A percentile compares a stretch with the other conserved stretches of the same genome.
Evolutionary conservation across 1,140 invertebrate genomes (phyloP).

Genomic region (Psilanteris sp.): DNA sequence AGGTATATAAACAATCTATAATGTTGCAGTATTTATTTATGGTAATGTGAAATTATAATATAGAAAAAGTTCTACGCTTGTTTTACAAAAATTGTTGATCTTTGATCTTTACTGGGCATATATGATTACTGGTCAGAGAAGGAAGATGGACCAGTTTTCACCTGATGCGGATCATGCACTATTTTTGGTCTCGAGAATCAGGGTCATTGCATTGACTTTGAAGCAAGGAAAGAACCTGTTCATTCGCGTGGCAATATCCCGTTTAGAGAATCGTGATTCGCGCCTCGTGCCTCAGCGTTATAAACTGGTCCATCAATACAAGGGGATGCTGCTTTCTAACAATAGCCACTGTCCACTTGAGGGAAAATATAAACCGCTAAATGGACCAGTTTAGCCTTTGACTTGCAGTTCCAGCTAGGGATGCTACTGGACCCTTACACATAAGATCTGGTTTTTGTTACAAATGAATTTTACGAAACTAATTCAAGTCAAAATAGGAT

Average conservation of each 20-base stretch:
- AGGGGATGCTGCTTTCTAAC: slow-evolving; percentile 70
- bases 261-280: slow-evolving; percentile 54
- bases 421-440: slow-evolving; percentile 58
- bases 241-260: slow-evolving; percentile 72
- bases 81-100: too few species aligned
- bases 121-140: slow-evolving; percentile 18
- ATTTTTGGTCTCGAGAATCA: slow-evolving; percentile 62
- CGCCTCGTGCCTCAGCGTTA: slow-evolving; percentile 38
- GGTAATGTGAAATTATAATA: too few species aligned
- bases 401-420: slow-evolving; percentile 63
- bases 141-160: slow-evolving; percentile 77
- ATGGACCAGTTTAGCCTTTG: slow-evolving; percentile 74
- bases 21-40: too few species aligned
- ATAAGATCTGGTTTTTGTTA: slow-evolving; percentile 39
- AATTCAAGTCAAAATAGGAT: slow-evolving; percentile 52
- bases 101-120: slow-evolving; percentile 18
- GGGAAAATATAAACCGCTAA: slow-evolving; percentile 69
- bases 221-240: slow-evolving; percentile 70
- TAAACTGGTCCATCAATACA: slow-evolving; percentile 72
- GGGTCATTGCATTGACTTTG: slow-evolving; percentile 47
- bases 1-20: too few species aligned
- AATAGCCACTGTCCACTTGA: slow-evolving; percentile 74
- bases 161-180: slow-evolving; percentile 74
- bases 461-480: slow-evolving; percentile 32
- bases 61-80: too few species aligned